Evolutionary conservation across 2,797 vertebrate genomes (phyloP).

Genomic region (Bryconaethiops microstoma): DNA sequence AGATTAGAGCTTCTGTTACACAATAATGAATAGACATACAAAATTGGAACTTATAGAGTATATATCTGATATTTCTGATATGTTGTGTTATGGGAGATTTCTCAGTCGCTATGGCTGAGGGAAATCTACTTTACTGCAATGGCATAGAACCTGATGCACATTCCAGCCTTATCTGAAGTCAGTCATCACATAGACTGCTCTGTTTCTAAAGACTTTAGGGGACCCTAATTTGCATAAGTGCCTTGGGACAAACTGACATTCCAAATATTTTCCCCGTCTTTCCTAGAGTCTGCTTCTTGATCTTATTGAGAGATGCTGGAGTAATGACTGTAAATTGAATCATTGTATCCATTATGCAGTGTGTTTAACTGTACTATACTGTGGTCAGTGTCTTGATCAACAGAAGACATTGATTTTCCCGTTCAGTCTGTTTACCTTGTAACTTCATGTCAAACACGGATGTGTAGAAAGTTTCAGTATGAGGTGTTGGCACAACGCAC

Average conservation of each 20-base stretch:
- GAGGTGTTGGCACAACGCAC: conserved; percentile 7
- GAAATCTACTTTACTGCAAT: neutral
- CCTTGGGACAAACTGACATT: conserved; percentile 39
- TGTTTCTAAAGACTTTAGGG: conserved; percentile 45
- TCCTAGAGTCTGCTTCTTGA: neutral
- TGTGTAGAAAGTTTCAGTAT: conserved; percentile 13
- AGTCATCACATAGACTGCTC: conserved; percentile 38
- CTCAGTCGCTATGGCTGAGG: conserved; percentile 29
- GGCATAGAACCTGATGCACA: conserved; percentile 38
- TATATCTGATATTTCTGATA: too few relatives aligned
- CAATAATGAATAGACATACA: too few relatives aligned
- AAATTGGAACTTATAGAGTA: too few relatives aligned
- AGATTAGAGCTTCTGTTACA: too few relatives aligned
- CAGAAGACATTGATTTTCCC: too few relatives aligned
- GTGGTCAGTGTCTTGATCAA: too few relatives aligned
- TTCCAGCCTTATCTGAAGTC: conserved; percentile 34
- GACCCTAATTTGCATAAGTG: conserved; percentile 39
- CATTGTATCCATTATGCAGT: too few relatives aligned
- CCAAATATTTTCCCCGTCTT: conserved; percentile 4
- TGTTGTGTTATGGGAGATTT: conserved; percentile 8
- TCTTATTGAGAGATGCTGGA: conserved; percentile 16
- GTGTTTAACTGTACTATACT: too few relatives aligned
- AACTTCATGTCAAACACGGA: neutral
- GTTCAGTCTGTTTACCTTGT: too few relatives aligned
- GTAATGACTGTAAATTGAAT: too few relatives aligned